Evolutionary conservation across 2,113 vertebrate genomes (phyloP).

Genomic region (Meleagris gallopavo): DNA sequence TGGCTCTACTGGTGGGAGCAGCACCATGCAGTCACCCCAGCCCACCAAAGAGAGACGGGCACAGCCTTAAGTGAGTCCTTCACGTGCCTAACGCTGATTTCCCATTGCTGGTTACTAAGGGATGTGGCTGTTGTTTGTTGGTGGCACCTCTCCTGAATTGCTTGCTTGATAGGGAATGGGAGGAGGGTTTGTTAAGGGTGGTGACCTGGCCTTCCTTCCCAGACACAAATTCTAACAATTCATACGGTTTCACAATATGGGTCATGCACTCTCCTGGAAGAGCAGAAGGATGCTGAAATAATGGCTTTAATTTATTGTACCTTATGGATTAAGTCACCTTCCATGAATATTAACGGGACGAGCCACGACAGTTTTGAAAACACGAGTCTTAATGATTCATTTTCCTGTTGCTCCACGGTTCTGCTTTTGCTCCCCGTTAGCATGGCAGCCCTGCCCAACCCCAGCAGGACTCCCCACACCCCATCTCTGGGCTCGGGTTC

Average conservation of each 20-base stretch:
- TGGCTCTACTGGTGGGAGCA: too few species aligned
- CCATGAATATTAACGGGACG: neutral
- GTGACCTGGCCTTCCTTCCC: constrained; percentile 6
- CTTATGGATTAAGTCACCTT: neutral
- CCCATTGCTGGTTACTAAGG: neutral
- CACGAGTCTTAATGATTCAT: neutral
- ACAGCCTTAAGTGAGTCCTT: neutral
- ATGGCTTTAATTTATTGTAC: constrained; percentile 16
- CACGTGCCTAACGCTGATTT: accelerated
- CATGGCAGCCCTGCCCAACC: neutral
- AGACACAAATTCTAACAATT: constrained; percentile 18
- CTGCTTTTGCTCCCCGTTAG: neutral
- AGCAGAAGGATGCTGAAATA: constrained; percentile 19
- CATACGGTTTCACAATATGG: neutral
- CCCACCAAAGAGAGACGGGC: neutral
- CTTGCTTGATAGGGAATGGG: neutral
- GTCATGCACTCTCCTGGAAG: neutral
- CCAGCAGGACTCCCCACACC: neutral
- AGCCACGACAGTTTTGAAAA: constrained; percentile 17
- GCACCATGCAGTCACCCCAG: neutral
- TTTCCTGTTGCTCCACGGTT: neutral
- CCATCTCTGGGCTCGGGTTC: neutral
- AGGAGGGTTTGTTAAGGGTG: neutral
- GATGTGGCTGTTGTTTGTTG: neutral
- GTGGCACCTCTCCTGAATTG: neutral